Percentiles rank a stretch among this genome's conserved stretches.
Evolutionary conservation across 2,888 invertebrate species (phyloP).

Genomic region (Drosophila borealis): DNA sequence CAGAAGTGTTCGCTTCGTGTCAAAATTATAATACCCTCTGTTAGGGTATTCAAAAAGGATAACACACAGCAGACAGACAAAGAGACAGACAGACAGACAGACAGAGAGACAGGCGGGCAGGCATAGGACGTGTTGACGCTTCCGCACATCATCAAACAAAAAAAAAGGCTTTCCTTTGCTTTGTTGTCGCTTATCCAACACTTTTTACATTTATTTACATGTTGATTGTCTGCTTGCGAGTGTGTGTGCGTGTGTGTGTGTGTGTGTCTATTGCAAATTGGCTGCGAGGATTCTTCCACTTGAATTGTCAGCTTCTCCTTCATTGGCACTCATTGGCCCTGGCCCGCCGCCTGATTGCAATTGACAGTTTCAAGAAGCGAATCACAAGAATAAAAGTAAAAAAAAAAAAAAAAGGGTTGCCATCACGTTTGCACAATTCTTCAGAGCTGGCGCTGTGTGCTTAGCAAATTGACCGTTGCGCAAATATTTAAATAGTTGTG

Average conservation of each 20-base stretch:
- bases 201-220: conserved; percentile 80
- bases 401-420: conserved; percentile 66
- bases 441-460: conserved; percentile 41
- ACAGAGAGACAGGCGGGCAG: conserved; percentile 15
- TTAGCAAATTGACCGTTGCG: conserved; percentile 76
- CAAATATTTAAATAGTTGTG: conserved; percentile 62
- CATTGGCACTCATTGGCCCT: conserved; percentile 67
- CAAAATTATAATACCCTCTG: background rate
- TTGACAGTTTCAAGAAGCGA: conserved; percentile 75
- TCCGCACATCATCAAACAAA: conserved; percentile 68
- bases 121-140: conserved; percentile 68
- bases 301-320: conserved; percentile 71
- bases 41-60: background rate
- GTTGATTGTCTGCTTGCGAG: conserved; percentile 43
- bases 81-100: conserved; percentile 15
- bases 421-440: conserved; percentile 8
- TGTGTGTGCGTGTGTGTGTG: conserved; percentile 12
- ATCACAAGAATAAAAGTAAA: background rate
- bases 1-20: background rate
- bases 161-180: conserved; percentile 57
- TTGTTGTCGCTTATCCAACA: conserved; percentile 53
- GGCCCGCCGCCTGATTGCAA: conserved; percentile 71
- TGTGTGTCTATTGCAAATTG: conserved; percentile 72
- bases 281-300: conserved; percentile 79
- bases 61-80: conserved; percentile 8